Evolutionary conservation across 2,888 invertebrate species (phyloP), one percentile per base, ranked within the genome.

Genomic region (Athalia cordata): DNA sequence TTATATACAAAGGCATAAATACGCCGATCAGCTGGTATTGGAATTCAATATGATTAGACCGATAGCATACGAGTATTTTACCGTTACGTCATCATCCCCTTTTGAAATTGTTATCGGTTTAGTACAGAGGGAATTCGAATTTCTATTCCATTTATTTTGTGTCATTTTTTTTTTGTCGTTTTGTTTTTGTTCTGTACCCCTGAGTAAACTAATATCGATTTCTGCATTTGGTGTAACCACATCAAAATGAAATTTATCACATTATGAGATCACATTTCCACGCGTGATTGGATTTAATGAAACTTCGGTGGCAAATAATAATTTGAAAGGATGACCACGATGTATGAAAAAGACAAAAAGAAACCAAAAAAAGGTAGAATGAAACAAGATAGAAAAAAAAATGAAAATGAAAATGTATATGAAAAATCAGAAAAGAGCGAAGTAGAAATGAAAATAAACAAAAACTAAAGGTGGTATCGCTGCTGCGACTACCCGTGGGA

Each of bases 271-370:
- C 72, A 72, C 45, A 43, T 57, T 72, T 59, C 72, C 59, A 72
- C 72, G 59, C 72, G 72, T 47, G 72, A 72, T 59, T 47, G 59
- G 47, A 72, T 72, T 9, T 72, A 72, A 72, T 72, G 72, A 72
- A 72, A 72, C 59, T 72, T 72, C 47, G 59, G n/a, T 59, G 13
- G 72, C 13, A 4, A 72, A 72, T 72, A 72, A 72, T 72, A 72
- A 72, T 72, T 72, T 59, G 57, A 72, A 55, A 55, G 55, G 9
- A 55, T 55, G 29, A 29, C 29, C 55, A 9, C 55, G 4, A 55
- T 11, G n/a, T n/a, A n/a, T 3, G 4, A 55, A n/a, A 55, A n/a
- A 55, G 0, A 55, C 4, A 7, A n/a, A 52, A 11, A 52, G 3
- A 2, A 11, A 29, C 29, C 29, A 52, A 9, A 52, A 11, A 52